Evolutionary conservation across 1,140 invertebrate species (phyloP).

Genomic region (Hyles vespertilio): DNA sequence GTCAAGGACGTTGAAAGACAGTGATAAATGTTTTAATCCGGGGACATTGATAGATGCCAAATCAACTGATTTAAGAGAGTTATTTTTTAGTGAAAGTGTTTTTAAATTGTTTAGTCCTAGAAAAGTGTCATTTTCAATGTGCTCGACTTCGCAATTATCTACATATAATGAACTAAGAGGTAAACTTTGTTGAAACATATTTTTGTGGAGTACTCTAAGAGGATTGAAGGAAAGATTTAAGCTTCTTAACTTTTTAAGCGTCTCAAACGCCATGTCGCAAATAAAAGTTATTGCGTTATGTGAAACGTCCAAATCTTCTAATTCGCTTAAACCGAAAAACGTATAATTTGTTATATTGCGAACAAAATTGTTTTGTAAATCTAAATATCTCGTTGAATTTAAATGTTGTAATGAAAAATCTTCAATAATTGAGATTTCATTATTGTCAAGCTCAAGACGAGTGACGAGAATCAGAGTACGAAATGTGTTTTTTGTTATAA

Average conservation of each 20-base stretch:
- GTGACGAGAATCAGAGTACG: constrained; percentile 53
- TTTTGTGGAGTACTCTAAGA: constrained; percentile 76
- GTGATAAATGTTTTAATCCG: constrained; percentile 75
- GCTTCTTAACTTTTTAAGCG: constrained; percentile 78
- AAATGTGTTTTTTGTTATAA: constrained; percentile 56
- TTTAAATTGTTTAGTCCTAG: constrained; percentile 77
- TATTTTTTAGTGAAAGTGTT: constrained; percentile 80
- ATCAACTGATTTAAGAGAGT: constrained; percentile 81
- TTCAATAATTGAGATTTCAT: constrained; percentile 60
- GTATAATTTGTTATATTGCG: constrained; percentile 68
- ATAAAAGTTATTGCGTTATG: constrained; percentile 79
- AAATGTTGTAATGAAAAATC: constrained; percentile 63
- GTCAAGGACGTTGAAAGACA: constrained; percentile 62
- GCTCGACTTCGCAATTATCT: constrained; percentile 77
- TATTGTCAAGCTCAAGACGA: constrained; percentile 50
- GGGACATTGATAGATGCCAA: constrained; percentile 83
- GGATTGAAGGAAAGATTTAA: constrained; percentile 83
- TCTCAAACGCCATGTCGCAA: constrained; percentile 79
- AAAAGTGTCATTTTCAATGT: constrained; percentile 78
- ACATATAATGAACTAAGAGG: constrained; percentile 78
- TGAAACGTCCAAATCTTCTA: constrained; percentile 82
- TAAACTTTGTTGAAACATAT: constrained; percentile 80
- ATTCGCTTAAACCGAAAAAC: constrained; percentile 82
- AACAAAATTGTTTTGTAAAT: constrained; percentile 68
- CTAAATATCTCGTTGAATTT: constrained; percentile 51